Percentiles rank a stretch among this genome's conserved stretches.
phyloP scores from a whole-genome alignment of 2,113 vertebrate genomes.

The Perca fluviatilis region DNA sequence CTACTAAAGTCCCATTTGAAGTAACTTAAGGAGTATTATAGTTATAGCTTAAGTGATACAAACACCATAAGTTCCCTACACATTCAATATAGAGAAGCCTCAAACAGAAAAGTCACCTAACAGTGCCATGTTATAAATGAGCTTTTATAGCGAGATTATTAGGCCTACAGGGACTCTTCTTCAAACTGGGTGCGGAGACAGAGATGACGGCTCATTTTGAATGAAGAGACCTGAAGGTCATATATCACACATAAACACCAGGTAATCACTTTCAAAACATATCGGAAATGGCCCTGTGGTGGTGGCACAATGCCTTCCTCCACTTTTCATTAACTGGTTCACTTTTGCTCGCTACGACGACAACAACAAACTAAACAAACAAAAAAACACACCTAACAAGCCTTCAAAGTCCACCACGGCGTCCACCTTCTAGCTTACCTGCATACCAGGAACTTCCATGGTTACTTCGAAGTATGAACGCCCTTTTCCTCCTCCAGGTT shows the following conservation, averaged over 20 bases:
- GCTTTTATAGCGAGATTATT: too few species aligned
- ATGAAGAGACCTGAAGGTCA: background rate
- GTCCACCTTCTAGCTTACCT: conserved; percentile 75
- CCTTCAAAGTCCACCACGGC: background rate
- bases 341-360: background rate
- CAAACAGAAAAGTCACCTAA: background rate
- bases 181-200: too few species aligned
- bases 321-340: background rate
- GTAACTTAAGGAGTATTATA: background rate
- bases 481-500: conserved; percentile 72
- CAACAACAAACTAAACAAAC: too few species aligned
- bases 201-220: background rate
- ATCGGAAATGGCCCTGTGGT: conserved; percentile 4
- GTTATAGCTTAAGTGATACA: too few species aligned
- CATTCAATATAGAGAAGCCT: background rate
- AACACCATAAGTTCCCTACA: background rate
- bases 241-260: background rate
- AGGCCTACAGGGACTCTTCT: background rate
- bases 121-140: background rate
- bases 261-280: background rate
- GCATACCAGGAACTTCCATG: conserved; percentile 83
- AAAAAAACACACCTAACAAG: background rate
- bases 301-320: background rate
- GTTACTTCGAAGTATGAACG: conserved; percentile 61
- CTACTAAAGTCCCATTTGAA: background rate